A percentile compares a stretch with the other conserved stretches of the same genome.
phyloP scores from a whole-genome alignment of 2,113 vertebrate species.

The Rostratula benghalensis region DNA sequence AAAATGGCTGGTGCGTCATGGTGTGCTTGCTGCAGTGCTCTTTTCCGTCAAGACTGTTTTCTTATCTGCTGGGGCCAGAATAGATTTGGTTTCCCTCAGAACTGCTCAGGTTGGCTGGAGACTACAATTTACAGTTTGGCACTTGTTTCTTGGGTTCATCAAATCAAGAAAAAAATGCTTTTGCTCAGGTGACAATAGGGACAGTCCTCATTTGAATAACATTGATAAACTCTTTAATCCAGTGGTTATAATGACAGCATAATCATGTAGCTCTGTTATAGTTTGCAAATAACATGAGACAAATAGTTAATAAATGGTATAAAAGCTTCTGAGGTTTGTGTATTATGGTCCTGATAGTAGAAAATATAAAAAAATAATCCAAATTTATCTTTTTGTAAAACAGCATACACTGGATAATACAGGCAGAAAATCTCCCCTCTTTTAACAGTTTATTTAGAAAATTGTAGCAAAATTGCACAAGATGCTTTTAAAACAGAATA shows the following conservation, averaged over 20 bases:
- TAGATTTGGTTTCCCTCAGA: background rate
- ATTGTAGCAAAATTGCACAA: background rate
- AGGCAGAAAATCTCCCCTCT: background rate
- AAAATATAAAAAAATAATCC: background rate
- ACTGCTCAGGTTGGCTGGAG: background rate
- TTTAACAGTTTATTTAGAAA: conserved; percentile 7
- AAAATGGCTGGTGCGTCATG: background rate
- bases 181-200: background rate
- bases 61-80: background rate
- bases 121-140: background rate
- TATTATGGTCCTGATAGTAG: background rate
- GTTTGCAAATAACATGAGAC: background rate
- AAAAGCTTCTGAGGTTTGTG: background rate
- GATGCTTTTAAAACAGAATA: background rate
- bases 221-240: background rate
- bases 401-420: background rate
- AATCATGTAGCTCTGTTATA: background rate
- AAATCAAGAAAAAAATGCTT: background rate
- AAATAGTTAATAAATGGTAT: background rate
- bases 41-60: background rate
- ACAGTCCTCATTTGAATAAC: background rate
- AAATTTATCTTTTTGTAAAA: background rate
- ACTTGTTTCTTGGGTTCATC: background rate
- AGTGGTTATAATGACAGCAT: background rate
- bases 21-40: background rate